A percentile compares a stretch with the other conserved stretches of the same genome.
These are phyloP conservation scores for Polypedilum pembai DNA, from an alignment of 1,140 invertebrate species.

Conservation along the genomic window DNA sequence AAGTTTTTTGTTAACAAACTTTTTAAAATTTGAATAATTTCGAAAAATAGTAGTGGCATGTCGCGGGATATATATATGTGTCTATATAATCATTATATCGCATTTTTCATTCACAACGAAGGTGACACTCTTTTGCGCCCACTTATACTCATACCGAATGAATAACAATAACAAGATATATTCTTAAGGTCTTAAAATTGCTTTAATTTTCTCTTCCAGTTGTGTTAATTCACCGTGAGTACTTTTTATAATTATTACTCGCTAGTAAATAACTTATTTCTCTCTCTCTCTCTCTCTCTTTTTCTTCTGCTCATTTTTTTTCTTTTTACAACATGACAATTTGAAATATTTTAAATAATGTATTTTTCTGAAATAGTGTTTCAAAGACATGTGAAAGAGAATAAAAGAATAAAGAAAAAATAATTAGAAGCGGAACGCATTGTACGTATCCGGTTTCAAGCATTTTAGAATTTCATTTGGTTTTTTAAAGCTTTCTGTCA, in stretches of 20 bases:
- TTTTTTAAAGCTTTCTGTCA: slow-evolving; percentile 11
- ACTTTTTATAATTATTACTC: too few species aligned
- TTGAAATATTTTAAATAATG: too few species aligned
- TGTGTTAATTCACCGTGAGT: too few species aligned
- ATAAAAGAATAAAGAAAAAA: neutral
- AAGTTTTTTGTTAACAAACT: neutral
- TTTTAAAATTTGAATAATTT: too few species aligned
- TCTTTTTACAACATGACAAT: too few species aligned
- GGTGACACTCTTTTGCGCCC: neutral
- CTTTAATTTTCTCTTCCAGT: neutral
- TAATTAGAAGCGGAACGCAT: slow-evolving; percentile 4
- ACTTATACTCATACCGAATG: neutral
- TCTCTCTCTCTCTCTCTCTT: too few species aligned
- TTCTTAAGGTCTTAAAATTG: neutral
- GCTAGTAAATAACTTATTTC: too few species aligned
- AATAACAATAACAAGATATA: neutral
- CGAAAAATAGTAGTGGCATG: too few species aligned
- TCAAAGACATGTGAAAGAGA: too few species aligned
- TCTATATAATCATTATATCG: neutral
- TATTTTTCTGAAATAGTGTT: too few species aligned
- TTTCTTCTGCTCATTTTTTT: too few species aligned
- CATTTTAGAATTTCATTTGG: neutral
- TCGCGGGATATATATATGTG: too few species aligned
- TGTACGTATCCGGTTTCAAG: slow-evolving; percentile 10
- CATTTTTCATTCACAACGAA: neutral